These are phyloP conservation scores for Ophraella communa DNA, from an alignment of 2,888 invertebrate species.

Conservation along the genomic window DNA sequence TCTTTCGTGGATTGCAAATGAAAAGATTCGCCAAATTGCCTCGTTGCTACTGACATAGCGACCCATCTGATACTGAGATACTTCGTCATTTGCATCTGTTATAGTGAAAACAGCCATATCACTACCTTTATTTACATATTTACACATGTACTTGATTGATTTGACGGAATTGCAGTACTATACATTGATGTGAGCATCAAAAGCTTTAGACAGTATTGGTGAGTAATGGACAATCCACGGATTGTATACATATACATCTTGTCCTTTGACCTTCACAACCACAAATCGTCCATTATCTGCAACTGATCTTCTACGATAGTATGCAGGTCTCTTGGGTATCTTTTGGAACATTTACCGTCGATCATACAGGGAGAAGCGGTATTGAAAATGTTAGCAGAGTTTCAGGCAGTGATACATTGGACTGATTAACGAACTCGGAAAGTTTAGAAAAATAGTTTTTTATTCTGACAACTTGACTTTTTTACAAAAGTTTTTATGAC, in stretches of 20 bases:
- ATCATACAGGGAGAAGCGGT: constrained; percentile 52
- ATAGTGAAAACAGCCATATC: constrained; percentile 31
- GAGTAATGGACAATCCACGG: constrained; percentile 53
- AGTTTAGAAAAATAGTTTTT: too few species aligned
- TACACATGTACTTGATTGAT: constrained; percentile 55
- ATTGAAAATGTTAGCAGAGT: too few species aligned
- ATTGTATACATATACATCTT: constrained; percentile 44
- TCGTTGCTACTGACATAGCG: constrained; percentile 47
- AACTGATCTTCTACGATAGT: constrained; percentile 42
- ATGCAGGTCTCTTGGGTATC: constrained; percentile 41
- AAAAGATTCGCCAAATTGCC: constrained; percentile 44
- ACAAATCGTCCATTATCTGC: constrained; percentile 3
- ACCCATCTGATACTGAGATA: constrained; percentile 26
- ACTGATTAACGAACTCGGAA: too few species aligned
- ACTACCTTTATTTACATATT: constrained; percentile 47
- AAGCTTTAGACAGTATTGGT: constrained; percentile 42
- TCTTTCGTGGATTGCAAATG: constrained; percentile 45
- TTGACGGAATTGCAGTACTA: constrained; percentile 54
- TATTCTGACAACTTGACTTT: too few species aligned
- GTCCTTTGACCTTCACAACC: not conserved
- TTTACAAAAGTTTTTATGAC: too few species aligned
- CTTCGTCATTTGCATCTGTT: constrained; percentile 43
- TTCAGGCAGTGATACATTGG: too few species aligned
- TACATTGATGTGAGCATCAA: constrained; percentile 50
- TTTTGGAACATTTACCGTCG: constrained; percentile 50